Base-by-base conservation (phyloP, 2,113 vertebrate species). In the Elanoides forficatus region DNA sequence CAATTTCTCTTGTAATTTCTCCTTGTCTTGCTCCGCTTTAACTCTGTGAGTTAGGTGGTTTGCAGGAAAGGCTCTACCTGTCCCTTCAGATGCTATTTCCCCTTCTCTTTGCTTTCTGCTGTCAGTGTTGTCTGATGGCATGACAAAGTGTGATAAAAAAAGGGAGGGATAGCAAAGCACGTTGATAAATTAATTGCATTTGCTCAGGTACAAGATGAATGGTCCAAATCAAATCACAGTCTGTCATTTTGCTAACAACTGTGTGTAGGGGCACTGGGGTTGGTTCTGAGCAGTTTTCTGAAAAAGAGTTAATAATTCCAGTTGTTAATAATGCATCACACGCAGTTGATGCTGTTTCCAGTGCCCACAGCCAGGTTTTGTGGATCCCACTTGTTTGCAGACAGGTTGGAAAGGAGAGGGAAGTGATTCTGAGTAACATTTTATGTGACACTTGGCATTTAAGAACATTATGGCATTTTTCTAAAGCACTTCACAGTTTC, bases 81-180 rank as follows among this genome's bases (percentile, higher is more conserved):
- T 32, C 52, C 4, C 32, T 65, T 30, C 58, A 52, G 60, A 15
- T n/a, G 48, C 45, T 20, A 0, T 42, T 80, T 56, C 58, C 70
- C 36, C 36, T 72, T 38, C 45, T 60, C 53, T 48, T 62, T 23
- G 30, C 60, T 63, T 40, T 30, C 26, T 70, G 62, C 63, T 47
- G 29, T 63, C 90, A 72, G 56, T 1, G 0, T 7, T 50, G 53
- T 22, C 86, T 78, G 73, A 74, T 25, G 42, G 48, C 66, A 18
- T 0, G 1, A 40, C 43, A 12, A 0, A 8, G n/a, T 13, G 56
- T 3, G 4, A 43, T 38, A 38, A 55, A 23, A 73, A 81, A 65
- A 58, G n/a, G 62, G 75, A 88, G 27, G 74, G 23, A 58, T 65
- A 0, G 4, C 70, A 74, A 79, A 59, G 45, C 52, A 32, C 3